Evolutionary conservation across 2,113 vertebrate species (phyloP).

Genomic region (Hydrolagus affinis): DNA sequence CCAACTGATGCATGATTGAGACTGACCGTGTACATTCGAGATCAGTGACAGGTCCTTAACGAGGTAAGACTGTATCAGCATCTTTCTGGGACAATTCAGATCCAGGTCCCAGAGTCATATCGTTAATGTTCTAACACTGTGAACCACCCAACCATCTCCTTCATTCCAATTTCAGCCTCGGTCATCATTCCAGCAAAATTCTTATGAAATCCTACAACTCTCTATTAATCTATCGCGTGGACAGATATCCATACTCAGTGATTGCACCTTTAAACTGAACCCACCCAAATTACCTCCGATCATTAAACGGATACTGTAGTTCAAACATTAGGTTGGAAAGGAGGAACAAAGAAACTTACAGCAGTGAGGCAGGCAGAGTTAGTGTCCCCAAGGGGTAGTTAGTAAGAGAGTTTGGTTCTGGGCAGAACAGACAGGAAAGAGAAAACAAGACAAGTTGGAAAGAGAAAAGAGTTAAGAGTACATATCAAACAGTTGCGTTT

Average conservation of each 20-base stretch:
- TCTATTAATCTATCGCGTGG: too few relatives aligned
- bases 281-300: neutral
- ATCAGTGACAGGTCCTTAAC: neutral
- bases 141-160: too few relatives aligned
- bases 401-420: slow-evolving; percentile 99
- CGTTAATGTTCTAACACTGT: neutral
- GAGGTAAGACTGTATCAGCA: neutral
- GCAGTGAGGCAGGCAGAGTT: slow-evolving; percentile 83
- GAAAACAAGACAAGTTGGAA: slow-evolving; percentile 68
- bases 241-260: too few relatives aligned
- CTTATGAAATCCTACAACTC: neutral
- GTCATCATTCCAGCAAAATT: neutral
- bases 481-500: slow-evolving; percentile 24
- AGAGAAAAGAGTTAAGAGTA: slow-evolving; percentile 36
- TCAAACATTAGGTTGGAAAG: slow-evolving; percentile 42
- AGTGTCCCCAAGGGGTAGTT: slow-evolving; percentile 97
- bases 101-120: neutral
- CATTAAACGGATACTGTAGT: slow-evolving; percentile 4
- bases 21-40: neutral
- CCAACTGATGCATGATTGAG: neutral
- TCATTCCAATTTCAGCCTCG: neutral
- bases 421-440: slow-evolving; percentile 73
- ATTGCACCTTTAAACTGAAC: neutral
- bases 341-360: slow-evolving; percentile 85
- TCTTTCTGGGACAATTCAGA: neutral